Conservation (phyloP, 2,113 vertebrate species). For the Rhabdornis inornatus region DNA sequence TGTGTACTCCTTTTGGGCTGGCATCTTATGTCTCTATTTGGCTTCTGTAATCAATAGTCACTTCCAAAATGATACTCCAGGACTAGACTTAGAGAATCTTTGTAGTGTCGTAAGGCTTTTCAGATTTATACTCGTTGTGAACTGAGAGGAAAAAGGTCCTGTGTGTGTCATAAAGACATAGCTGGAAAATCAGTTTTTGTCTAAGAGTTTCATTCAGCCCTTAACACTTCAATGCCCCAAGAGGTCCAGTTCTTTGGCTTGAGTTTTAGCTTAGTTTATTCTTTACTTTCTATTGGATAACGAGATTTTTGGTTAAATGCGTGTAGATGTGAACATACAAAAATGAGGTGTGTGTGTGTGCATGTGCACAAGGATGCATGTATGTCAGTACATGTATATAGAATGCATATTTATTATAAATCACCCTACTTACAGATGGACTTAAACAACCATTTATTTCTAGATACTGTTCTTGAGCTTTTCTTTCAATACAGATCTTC, state of each 20-base stretch:
- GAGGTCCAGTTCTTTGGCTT: neutral
- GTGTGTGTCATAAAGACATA: neutral
- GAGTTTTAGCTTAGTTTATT: neutral
- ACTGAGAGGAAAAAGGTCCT: neutral
- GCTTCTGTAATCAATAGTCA: neutral
- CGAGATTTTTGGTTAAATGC: neutral
- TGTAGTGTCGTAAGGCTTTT: neutral
- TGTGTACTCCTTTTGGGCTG: neutral
- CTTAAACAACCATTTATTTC: neutral
- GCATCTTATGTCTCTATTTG: neutral
- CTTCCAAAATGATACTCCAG: neutral
- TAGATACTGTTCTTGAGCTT: neutral
- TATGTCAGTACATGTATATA: neutral
- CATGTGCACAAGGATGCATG: rapidly evolving
- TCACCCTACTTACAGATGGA: neutral
- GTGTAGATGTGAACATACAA: neutral
- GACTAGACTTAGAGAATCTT: neutral
- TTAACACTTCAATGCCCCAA: neutral
- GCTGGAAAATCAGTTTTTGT: neutral
- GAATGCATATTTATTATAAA: neutral
- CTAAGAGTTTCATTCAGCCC: neutral
- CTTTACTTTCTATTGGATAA: neutral
- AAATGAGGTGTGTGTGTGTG: neutral
- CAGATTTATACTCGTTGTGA: neutral
- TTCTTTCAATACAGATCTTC: neutral